These are phyloP conservation scores for Rhagophthalmus giganteus DNA, from an alignment of 2,888 invertebrate species.

Conservation along the genomic window DNA sequence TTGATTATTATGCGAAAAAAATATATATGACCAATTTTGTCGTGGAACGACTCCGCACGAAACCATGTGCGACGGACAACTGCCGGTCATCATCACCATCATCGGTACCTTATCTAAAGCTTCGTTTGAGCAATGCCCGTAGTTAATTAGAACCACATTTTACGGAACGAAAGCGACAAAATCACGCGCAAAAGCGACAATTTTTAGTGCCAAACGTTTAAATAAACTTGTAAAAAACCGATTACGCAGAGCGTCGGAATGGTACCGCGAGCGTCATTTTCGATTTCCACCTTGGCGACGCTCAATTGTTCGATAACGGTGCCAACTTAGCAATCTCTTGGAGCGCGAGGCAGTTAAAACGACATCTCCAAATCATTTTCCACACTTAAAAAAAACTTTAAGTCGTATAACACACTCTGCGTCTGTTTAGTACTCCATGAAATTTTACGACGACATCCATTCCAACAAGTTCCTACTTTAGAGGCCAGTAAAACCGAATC, in stretches of 20 bases:
- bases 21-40: too few relatives aligned
- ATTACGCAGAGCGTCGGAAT: slow-evolving; percentile 10
- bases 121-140: too few relatives aligned
- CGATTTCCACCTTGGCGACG: slow-evolving; percentile 5
- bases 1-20: too few relatives aligned
- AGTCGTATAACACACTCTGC: slow-evolving; percentile 44
- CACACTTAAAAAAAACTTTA: slow-evolving; percentile 33
- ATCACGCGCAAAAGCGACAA: too few relatives aligned
- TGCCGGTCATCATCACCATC: too few relatives aligned
- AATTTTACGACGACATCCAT: slow-evolving; percentile 52
- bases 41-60: too few relatives aligned
- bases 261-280: neutral
- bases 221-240: too few relatives aligned
- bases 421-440: slow-evolving; percentile 52
- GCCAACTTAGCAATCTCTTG: slow-evolving; percentile 18
- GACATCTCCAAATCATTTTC: slow-evolving; percentile 45
- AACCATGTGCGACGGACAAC: too few relatives aligned
- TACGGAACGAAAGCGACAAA: too few relatives aligned
- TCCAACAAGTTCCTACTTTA: slow-evolving; percentile 48
- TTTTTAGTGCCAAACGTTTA: too few relatives aligned
- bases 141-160: too few relatives aligned
- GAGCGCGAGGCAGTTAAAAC: slow-evolving; percentile 42
- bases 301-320: slow-evolving; percentile 11
- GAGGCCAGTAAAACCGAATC: slow-evolving; percentile 43
- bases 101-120: too few relatives aligned